Base-by-base conservation (phyloP, 1,140 invertebrate genomes). In the Hylaeus volcanicus region DNA sequence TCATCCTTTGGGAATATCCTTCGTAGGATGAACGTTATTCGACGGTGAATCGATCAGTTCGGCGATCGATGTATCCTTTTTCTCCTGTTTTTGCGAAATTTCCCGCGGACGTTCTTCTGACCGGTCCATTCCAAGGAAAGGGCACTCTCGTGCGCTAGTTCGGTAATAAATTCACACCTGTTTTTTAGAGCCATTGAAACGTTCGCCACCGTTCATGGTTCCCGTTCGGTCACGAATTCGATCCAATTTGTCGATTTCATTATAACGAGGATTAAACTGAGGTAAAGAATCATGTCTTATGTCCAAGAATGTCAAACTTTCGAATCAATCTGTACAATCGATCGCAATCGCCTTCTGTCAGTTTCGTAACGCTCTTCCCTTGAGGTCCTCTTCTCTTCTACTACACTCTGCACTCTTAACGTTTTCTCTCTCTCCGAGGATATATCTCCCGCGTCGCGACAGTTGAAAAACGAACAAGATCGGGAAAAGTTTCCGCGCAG, bases 401-500 rank as follows among this genome's bases (percentile, higher is more conserved):
- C 55, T 66, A 74, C 2, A 26, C 53, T 58, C 12, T 14, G 3
- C 6, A 14, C 43, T 68, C 48, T 43, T 65, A 56, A n/a, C 55
- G 37, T 37, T 37, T 55, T 11, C 45, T 63, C 26, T 15, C 26
- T 53, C 53, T 45, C 45, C 15, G 11, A 55, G 55, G 60, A 72
- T 65, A 61, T 64, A 14, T 53, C 26, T 14, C 39, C 12, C 15
- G 43, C 74, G 71, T 53, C 43, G 41, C 37, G 53, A 11, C 43
- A 43, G 69, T 73, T 65, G 63, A 64, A 53, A 68, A 74, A 68
- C 39, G 64, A 37, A 74, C 37, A 74, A 12, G 1, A 61, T 80
- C 64, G 72, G 51, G 39, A 39, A 74, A 80, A 74, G 63, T 80
- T 80, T 51, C 45, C 72, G 63, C 14, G 12, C 53, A 66, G 39